These are phyloP conservation scores for Eunapius fragilis DNA, from an alignment of 37 sponge, comb jelly and placozoan genomes.

Conservation along the genomic window DNA sequence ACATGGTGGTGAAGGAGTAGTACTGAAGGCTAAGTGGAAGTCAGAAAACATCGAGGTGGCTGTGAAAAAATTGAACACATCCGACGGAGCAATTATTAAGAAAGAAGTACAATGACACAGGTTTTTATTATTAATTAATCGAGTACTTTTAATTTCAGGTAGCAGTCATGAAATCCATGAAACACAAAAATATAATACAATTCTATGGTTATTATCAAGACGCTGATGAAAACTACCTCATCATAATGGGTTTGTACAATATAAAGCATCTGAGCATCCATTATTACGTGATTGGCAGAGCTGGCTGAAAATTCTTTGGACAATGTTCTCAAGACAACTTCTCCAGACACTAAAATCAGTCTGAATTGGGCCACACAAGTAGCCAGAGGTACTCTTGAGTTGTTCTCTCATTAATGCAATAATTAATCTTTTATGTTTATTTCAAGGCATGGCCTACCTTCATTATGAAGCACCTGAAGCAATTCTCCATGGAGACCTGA, in stretches of 20 bases:
- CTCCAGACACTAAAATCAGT: neutral
- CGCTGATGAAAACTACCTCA: neutral
- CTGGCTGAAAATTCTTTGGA: neutral
- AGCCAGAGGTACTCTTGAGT: neutral
- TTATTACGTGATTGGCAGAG: neutral
- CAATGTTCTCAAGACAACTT: neutral
- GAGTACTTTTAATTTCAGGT: neutral
- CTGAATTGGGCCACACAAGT: neutral
- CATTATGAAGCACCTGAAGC: neutral
- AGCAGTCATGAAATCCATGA: neutral
- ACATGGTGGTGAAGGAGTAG: neutral
- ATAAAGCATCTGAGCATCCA: neutral
- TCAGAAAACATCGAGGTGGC: neutral
- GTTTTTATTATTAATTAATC: neutral
- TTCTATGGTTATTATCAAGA: neutral
- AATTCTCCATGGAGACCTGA: neutral
- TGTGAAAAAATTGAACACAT: neutral
- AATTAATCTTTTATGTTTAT: no score
- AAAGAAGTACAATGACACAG: neutral
- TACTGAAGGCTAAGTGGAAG: neutral
- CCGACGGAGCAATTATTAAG: neutral
- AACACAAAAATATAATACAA: neutral
- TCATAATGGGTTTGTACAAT: neutral
- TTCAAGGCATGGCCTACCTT: neutral
- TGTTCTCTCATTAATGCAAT: neutral